Evolutionary conservation across 2,888 invertebrate species (phyloP).

Genomic region (Acrobasis repandana): DNA sequence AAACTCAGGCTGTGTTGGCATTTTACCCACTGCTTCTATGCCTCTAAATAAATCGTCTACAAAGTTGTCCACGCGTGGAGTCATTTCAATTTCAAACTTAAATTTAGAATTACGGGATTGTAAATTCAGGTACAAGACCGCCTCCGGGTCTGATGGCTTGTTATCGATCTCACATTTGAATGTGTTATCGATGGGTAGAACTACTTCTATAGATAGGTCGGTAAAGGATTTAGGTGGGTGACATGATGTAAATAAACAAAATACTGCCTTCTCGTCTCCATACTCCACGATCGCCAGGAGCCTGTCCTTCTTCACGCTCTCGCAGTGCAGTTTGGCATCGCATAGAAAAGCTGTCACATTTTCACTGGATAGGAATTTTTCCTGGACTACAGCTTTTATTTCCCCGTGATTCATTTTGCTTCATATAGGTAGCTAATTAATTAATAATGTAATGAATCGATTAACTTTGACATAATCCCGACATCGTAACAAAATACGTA

Average conservation of each 20-base stretch:
- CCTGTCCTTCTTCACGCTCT: conserved; percentile 74
- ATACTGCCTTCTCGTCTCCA: conserved; percentile 78
- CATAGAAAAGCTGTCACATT: conserved; percentile 71
- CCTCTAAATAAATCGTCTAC: conserved; percentile 89
- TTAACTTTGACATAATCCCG: conserved; percentile 34
- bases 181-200: conserved; percentile 90
- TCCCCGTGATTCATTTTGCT: conserved; percentile 77
- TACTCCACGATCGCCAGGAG: conserved; percentile 75
- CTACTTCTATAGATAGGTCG: conserved; percentile 91
- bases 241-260: conserved; percentile 79
- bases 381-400: conserved; percentile 73
- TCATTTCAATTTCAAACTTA: conserved; percentile 79
- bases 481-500: conserved; percentile 27
- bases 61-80: conserved; percentile 86
- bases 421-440: conserved; percentile 30
- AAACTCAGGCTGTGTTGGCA: conserved; percentile 74
- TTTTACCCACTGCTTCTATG: conserved; percentile 85
- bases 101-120: conserved; percentile 73
- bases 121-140: conserved; percentile 75
- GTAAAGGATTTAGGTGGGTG: conserved; percentile 87
- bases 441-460: conserved; percentile 28
- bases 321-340: conserved; percentile 74
- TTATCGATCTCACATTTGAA: conserved; percentile 89
- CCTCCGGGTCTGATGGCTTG: conserved; percentile 82
- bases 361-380: conserved; percentile 77